A percentile compares a stretch with the other conserved stretches of the same genome.
phyloP scores from a whole-genome alignment of 2,888 invertebrate species.

The Macaria notata region DNA sequence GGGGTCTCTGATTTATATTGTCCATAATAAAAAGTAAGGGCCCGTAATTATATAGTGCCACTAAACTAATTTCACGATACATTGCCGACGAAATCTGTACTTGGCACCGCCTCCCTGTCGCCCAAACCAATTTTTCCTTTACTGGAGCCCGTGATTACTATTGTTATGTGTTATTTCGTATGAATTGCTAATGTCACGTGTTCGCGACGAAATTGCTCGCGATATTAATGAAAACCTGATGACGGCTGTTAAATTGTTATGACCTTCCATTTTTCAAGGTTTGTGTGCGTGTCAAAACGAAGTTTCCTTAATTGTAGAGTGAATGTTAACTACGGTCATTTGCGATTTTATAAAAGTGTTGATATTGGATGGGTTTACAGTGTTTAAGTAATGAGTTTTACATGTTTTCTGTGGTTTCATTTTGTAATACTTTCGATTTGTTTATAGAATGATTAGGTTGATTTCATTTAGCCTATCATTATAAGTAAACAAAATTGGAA shows the following conservation, averaged over 20 bases:
- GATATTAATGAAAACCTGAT: conserved; percentile 59
- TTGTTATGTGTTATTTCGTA: conserved; percentile 76
- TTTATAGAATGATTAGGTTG: too few relatives aligned
- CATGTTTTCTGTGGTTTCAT: too few relatives aligned
- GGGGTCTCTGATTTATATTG: too few relatives aligned
- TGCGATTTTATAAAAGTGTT: conserved; percentile 17
- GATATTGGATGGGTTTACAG: background rate
- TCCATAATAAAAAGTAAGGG: conserved; percentile 67
- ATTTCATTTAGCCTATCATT: too few relatives aligned
- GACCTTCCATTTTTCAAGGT: conserved; percentile 55
- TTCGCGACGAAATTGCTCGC: conserved; percentile 55
- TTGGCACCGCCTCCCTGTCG: conserved; percentile 74
- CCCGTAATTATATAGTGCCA: conserved; percentile 81
- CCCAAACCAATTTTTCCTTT: conserved; percentile 74
- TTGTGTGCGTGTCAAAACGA: conserved; percentile 37
- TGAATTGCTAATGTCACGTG: conserved; percentile 72
- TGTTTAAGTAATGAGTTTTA: too few relatives aligned
- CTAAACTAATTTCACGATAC: conserved; percentile 83
- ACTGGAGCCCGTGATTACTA: conserved; percentile 72
- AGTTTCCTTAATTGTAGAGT: conserved; percentile 40
- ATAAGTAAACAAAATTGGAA: too few relatives aligned
- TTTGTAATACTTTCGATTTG: too few relatives aligned
- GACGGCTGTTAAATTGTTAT: conserved; percentile 50
- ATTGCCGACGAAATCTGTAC: conserved; percentile 81
- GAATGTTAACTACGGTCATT: conserved; percentile 28